These are phyloP conservation scores for Zaprionus obscuricornis DNA, from an alignment of 2,888 invertebrate genomes.

Conservation along the genomic window DNA sequence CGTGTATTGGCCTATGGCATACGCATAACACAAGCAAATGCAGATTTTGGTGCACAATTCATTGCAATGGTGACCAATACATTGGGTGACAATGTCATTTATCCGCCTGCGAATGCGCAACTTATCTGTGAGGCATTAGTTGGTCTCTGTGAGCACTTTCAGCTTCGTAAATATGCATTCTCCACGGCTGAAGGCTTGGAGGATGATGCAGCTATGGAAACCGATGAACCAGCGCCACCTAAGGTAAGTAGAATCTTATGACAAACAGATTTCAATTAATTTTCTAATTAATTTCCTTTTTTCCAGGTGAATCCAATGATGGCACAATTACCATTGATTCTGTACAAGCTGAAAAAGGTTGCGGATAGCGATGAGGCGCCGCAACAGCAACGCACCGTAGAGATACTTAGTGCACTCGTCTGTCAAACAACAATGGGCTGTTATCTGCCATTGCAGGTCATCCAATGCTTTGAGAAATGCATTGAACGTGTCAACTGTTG, in stretches of 20 bases:
- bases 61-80: conserved; percentile 86
- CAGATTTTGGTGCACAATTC: conserved; percentile 87
- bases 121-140: conserved; percentile 90
- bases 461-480: conserved; percentile 86
- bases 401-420: conserved; percentile 92
- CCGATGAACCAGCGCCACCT: conserved; percentile 51
- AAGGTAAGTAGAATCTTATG: conserved; percentile 29
- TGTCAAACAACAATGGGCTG: conserved; percentile 91
- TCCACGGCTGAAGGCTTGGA: conserved; percentile 37
- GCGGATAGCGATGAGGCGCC: conserved; percentile 69
- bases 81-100: conserved; percentile 80
- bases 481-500: conserved; percentile 88
- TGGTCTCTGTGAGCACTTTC: conserved; percentile 87
- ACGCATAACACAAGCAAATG: conserved; percentile 87
- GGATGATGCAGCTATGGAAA: conserved; percentile 68
- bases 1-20: conserved; percentile 87
- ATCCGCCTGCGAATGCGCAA: conserved; percentile 80
- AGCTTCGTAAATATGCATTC: conserved; percentile 76
- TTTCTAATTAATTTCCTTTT: background rate
- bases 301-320: conserved; percentile 75
- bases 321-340: conserved; percentile 78
- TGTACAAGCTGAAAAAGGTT: conserved; percentile 80
- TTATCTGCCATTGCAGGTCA: conserved; percentile 87
- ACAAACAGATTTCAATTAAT: background rate
- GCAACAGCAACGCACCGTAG: conserved; percentile 84